A percentile compares a stretch with the other conserved stretches of the same genome.
phyloP scores from a whole-genome alignment of 2,888 invertebrate species.

The Flexamia atlantica region DNA sequence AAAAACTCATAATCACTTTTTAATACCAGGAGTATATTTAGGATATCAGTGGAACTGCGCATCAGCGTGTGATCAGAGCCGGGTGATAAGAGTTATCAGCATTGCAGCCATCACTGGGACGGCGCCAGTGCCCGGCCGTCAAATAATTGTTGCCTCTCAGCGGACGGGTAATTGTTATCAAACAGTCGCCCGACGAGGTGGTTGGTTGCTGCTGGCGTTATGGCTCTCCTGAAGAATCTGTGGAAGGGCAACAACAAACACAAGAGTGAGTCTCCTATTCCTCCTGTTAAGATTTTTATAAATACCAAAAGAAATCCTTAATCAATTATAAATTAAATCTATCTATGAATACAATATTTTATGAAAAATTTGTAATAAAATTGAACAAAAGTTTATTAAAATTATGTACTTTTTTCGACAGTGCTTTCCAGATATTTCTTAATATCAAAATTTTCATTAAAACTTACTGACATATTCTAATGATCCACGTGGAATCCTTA shows the following conservation, averaged over 20 bases:
- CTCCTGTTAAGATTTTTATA: no score
- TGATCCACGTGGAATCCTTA: no score
- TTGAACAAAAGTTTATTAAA: no score
- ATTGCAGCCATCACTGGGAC: constrained; percentile 17
- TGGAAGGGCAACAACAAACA: constrained; percentile 60
- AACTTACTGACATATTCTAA: no score
- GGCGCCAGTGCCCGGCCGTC: constrained; percentile 7
- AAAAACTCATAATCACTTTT: not conserved
- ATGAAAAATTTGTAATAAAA: no score
- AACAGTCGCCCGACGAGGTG: not conserved
- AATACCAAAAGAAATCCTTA: no score
- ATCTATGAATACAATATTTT: no score
- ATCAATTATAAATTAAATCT: no score
- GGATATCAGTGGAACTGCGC: constrained; percentile 18
- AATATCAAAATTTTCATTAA: no score
- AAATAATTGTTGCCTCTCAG: constrained; percentile 23
- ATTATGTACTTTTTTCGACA: no score
- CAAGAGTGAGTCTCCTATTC: constrained; percentile 45
- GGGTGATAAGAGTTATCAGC: constrained; percentile 33
- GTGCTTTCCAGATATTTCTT: no score
- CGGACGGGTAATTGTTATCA: constrained; percentile 18
- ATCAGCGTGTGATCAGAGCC: constrained; percentile 16
- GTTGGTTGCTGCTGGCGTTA: not conserved
- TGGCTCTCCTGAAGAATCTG: constrained; percentile 50
- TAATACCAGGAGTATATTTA: not conserved